Percentiles rank a stretch among this genome's conserved stretches.
These are phyloP conservation scores for Micropterix aruncella DNA, from an alignment of 2,888 invertebrate species.

Conservation along the genomic window DNA sequence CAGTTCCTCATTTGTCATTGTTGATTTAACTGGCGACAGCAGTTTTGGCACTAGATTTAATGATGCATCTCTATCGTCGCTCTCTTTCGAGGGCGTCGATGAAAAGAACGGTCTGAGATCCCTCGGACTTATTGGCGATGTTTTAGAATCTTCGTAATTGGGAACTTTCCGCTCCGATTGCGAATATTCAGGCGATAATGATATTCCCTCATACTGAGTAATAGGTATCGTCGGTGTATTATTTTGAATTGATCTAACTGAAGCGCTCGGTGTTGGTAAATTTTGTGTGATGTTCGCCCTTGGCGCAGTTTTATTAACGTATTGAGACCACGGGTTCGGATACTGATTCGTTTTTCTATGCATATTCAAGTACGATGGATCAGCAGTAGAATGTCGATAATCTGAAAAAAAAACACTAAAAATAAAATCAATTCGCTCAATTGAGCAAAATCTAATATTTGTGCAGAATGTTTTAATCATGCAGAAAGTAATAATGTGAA, in stretches of 20 bases:
- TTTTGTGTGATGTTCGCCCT: constrained; percentile 21
- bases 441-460: constrained; percentile 11
- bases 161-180: constrained; percentile 4
- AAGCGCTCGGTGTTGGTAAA: constrained; percentile 12
- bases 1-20: constrained; percentile 66
- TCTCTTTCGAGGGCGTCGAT: constrained; percentile 44
- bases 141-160: constrained; percentile 28
- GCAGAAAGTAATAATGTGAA: constrained; percentile 9
- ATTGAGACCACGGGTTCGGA: constrained; percentile 19
- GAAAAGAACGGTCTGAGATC: constrained; percentile 46
- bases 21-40: constrained; percentile 53
- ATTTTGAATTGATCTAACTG: no score
- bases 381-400: constrained; percentile 53
- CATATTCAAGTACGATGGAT: constrained; percentile 27
- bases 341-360: constrained; percentile 18
- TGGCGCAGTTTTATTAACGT: constrained; percentile 20
- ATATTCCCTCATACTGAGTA: constrained; percentile 7
- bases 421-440: neutral
- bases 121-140: constrained; percentile 56
- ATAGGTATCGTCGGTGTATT: constrained; percentile 4
- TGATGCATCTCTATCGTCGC: constrained; percentile 26
- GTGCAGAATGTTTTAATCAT: no score
- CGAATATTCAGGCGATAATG: constrained; percentile 3
- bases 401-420: constrained; percentile 23
- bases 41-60: constrained; percentile 35